Conservation (phyloP, 2,797 vertebrate species). For the Ceyx erithaca region DNA sequence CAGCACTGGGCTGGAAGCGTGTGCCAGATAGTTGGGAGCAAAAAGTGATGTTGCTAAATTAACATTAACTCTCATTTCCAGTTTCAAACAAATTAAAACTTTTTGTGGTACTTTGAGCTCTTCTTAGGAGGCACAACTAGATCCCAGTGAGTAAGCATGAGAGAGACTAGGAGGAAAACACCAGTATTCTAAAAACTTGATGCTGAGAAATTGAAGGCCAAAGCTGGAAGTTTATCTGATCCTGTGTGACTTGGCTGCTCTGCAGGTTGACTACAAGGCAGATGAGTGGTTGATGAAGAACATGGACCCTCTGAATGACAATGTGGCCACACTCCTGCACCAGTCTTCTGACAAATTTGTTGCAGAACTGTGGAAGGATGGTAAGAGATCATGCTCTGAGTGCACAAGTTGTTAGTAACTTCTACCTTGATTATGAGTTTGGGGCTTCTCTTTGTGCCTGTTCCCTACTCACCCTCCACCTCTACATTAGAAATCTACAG, state of each 20-base stretch:
- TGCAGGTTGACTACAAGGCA: conserved; percentile 91
- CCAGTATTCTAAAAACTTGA: not conserved
- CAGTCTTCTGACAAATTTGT: conserved; percentile 91
- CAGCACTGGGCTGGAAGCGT: not conserved
- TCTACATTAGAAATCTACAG: not conserved
- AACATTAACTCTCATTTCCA: not conserved
- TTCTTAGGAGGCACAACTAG: not conserved
- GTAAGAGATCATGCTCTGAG: conserved; percentile 73
- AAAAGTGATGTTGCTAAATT: not conserved
- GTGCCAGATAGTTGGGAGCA: not conserved
- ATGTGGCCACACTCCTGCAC: conserved; percentile 89
- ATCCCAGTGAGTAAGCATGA: not conserved
- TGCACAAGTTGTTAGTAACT: no score
- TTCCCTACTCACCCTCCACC: not conserved
- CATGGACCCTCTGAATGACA: conserved; percentile 92
- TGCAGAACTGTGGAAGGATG: conserved; percentile 91
- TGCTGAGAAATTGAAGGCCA: not conserved
- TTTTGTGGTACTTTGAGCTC: not conserved
- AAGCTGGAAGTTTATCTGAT: not conserved
- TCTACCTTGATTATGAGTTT: not conserved
- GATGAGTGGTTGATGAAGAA: conserved; percentile 95
- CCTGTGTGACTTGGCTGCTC: not conserved
- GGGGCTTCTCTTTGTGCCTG: not conserved
- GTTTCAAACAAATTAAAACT: not conserved
- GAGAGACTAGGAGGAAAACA: not conserved